Evolutionary conservation across 1,140 invertebrate genomes (phyloP).

Genomic region (Drosophila arizonae): DNA sequence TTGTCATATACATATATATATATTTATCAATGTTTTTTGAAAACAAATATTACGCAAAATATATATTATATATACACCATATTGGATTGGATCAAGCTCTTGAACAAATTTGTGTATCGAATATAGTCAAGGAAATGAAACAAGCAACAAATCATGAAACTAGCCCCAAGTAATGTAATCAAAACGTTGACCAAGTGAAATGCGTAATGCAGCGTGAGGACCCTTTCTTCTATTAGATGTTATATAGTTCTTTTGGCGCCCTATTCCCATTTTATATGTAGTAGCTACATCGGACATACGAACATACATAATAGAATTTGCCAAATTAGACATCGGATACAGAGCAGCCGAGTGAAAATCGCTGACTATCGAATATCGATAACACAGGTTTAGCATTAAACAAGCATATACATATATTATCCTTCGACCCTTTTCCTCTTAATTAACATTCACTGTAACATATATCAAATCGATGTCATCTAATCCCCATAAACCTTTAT

Average conservation of each 20-base stretch:
- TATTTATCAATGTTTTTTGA: slow-evolving; percentile 43
- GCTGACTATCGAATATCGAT: slow-evolving; percentile 48
- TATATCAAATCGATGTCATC: slow-evolving; percentile 21
- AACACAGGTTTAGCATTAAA: slow-evolving; percentile 41
- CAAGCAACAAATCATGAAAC: slow-evolving; percentile 7
- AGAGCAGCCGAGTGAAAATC: slow-evolving; percentile 10
- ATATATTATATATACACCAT: slow-evolving; percentile 10
- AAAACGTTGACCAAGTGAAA: slow-evolving; percentile 70
- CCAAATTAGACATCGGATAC: slow-evolving; percentile 58
- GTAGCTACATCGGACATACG: slow-evolving; percentile 29
- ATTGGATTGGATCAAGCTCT: slow-evolving; percentile 45
- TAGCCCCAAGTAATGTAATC: slow-evolving; percentile 53
- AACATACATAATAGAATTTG: slow-evolving; percentile 67
- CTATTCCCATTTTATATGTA: slow-evolving; percentile 42
- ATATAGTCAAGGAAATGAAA: slow-evolving; percentile 40
- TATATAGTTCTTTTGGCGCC: slow-evolving; percentile 50
- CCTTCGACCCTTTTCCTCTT: background rate
- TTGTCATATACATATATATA: slow-evolving; percentile 4
- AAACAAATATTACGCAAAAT: slow-evolving; percentile 20
- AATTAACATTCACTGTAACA: slow-evolving; percentile 37
- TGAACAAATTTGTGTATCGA: slow-evolving; percentile 59
- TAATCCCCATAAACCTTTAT: background rate
- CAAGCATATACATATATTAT: slow-evolving; percentile 25
- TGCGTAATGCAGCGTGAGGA: slow-evolving; percentile 43
- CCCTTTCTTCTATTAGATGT: slow-evolving; percentile 51